Conservation (phyloP, 2,888 invertebrate genomes). For the Isoperla grammatica region DNA sequence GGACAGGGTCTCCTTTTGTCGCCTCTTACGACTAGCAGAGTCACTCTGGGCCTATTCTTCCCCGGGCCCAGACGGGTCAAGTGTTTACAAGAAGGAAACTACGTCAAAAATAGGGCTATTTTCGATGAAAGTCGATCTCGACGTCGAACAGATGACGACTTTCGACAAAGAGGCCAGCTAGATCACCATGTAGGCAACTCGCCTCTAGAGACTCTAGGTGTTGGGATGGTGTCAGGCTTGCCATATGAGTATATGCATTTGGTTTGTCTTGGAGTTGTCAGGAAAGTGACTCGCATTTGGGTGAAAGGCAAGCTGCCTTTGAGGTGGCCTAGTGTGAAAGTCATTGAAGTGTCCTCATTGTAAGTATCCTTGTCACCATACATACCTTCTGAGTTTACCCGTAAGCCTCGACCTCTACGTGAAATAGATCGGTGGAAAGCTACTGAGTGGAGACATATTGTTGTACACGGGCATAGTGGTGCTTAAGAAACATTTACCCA, state of each 20-base stretch:
- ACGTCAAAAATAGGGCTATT: background rate
- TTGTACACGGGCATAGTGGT: slow-evolving; percentile 34
- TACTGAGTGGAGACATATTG: slow-evolving; percentile 35
- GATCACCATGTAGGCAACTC: slow-evolving; percentile 1
- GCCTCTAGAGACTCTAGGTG: slow-evolving; percentile 16
- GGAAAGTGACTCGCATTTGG: background rate
- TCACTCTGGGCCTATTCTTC: too few species aligned
- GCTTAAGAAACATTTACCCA: too few species aligned
- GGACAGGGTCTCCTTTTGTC: too few species aligned
- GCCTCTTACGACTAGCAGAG: too few species aligned
- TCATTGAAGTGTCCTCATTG: background rate
- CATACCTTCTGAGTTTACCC: slow-evolving; percentile 32
- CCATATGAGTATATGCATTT: slow-evolving; percentile 29
- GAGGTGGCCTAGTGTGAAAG: too few species aligned
- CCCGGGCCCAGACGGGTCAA: too few species aligned
- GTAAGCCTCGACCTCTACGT: slow-evolving; percentile 34
- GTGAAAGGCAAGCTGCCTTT: too few species aligned
- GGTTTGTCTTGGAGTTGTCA: slow-evolving; percentile 25
- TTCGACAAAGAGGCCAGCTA: background rate
- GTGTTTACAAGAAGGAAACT: slow-evolving; percentile 11
- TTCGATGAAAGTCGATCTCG: slow-evolving; percentile 2
- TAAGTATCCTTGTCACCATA: slow-evolving; percentile 4
- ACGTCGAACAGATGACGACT: background rate
- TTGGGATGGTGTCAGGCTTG: slow-evolving; percentile 22
- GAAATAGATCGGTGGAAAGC: slow-evolving; percentile 36